phyloP scores from a whole-genome alignment of 2,113 vertebrate genomes.

The Ceuthmochares aereus region DNA sequence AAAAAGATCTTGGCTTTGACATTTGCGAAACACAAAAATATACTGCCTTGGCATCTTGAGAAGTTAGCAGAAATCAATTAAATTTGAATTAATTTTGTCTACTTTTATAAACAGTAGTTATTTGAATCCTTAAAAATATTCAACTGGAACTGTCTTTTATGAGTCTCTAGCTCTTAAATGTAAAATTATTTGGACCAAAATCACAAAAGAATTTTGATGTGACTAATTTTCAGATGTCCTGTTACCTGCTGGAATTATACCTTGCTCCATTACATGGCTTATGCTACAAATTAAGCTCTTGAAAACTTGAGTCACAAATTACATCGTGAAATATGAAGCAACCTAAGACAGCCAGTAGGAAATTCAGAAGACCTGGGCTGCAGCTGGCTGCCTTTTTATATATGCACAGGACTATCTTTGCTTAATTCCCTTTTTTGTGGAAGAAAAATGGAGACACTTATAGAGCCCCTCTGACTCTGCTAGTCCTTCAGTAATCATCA shows the following conservation, averaged over 20 bases:
- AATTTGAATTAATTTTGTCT: conserved; percentile 23
- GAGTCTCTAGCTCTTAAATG: neutral
- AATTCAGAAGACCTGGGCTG: neutral
- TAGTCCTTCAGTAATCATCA: neutral
- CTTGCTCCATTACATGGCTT: neutral
- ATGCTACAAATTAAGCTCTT: neutral
- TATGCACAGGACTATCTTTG: neutral
- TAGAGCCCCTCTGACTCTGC: neutral
- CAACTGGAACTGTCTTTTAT: neutral
- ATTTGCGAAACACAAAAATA: conserved; percentile 45
- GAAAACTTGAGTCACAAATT: neutral
- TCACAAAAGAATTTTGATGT: conserved; percentile 34
- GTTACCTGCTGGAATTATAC: neutral
- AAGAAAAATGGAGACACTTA: neutral
- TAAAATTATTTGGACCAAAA: neutral
- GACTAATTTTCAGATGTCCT: neutral
- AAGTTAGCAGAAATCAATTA: neutral
- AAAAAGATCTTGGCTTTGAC: conserved; percentile 35
- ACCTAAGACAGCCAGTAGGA: neutral
- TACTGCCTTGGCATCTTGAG: neutral
- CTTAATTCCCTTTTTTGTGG: neutral
- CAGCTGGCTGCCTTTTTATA: neutral
- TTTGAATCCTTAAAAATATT: conserved; percentile 33
- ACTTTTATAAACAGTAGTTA: conserved; percentile 13
- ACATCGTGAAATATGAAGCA: neutral